Evolutionary conservation across 35 echinoderm and acorn worm genomes (phyloP), one percentile per base, ranked within the genome.

Genomic region (Anneissia japonica): DNA sequence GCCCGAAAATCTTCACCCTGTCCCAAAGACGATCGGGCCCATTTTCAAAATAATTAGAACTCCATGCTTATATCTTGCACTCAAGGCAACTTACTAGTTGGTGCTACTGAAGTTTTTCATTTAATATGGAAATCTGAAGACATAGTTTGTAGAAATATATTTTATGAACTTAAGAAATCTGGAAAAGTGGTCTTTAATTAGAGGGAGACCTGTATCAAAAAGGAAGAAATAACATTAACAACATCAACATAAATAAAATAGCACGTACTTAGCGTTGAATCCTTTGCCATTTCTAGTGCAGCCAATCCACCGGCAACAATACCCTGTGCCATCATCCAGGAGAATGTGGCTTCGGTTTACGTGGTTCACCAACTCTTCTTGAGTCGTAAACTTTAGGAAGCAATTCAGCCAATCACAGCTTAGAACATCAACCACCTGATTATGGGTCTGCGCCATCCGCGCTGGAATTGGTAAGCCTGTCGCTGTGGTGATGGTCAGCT

Each of bases 281-380:
- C 90, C 89, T 77, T 99, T 99, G 0, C 96, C 96, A 40, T 94
- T 94, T 46, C 96, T 33, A 5, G 90, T 84, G 38, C 96, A 99
- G 3, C 96, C 89, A 41, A 94, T 92, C 96, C 96, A 99, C 39
- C 85, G 30, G 46, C 96, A 99, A 73, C 92, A 89, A 72, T 99
- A 99, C 84, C 94, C 96, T 23, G 83, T 81, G 30, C 91, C 96
- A 41, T 92, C 89, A 39, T 94, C 92, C 21, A 93, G 81, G 16
- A 89, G 76, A n/a, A 99, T 89, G 64, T 99, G 96, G n/a, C 84
- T 75, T 55, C 92, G 88, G 37, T 99, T 99, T 34, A 99, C 96
- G 46, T 99, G 96, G 39, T 84, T 92, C 0, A 99, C 96, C 35
- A 99, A 74, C 0, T 99, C 92, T 56, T 99, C 92, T 23, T 94